A percentile compares a stretch with the other conserved stretches of the same genome.
phyloP scores from a whole-genome alignment of 2,113 vertebrate species.

The Bubo scandiacus region DNA sequence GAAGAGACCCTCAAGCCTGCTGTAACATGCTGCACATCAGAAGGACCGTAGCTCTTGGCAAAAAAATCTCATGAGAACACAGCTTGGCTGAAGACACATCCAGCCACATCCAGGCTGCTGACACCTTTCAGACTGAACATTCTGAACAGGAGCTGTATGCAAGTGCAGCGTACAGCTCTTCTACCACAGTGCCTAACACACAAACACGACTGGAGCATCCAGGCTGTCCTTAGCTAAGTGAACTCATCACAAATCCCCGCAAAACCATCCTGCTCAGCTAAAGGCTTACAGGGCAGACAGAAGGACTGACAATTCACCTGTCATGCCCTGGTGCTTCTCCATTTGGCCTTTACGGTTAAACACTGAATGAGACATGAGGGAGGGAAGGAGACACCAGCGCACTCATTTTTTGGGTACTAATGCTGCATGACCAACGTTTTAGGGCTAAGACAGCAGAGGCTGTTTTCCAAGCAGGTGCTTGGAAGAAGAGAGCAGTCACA shows the following conservation, averaged over 20 bases:
- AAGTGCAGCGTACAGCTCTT: not conserved
- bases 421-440: not conserved
- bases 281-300: not conserved
- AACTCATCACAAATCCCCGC: not conserved
- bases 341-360: not conserved
- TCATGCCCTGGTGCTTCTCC: not conserved
- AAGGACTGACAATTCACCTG: not conserved
- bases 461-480: not conserved
- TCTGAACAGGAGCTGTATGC: not conserved
- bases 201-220: not conserved
- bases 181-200: not conserved
- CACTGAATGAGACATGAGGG: not conserved
- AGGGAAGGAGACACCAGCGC: not conserved
- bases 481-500: not conserved
- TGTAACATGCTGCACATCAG: constrained; percentile 7
- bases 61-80: not conserved
- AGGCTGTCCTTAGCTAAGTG: not conserved
- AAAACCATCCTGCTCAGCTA: not conserved
- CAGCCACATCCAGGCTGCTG: not conserved
- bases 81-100: not conserved
- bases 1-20: constrained; percentile 19
- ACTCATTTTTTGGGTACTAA: not conserved
- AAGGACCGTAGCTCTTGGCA: not conserved
- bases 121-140: not conserved
- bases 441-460: not conserved